phyloP scores from a whole-genome alignment of 2,113 vertebrate species.

The Platichthys stellatus region DNA sequence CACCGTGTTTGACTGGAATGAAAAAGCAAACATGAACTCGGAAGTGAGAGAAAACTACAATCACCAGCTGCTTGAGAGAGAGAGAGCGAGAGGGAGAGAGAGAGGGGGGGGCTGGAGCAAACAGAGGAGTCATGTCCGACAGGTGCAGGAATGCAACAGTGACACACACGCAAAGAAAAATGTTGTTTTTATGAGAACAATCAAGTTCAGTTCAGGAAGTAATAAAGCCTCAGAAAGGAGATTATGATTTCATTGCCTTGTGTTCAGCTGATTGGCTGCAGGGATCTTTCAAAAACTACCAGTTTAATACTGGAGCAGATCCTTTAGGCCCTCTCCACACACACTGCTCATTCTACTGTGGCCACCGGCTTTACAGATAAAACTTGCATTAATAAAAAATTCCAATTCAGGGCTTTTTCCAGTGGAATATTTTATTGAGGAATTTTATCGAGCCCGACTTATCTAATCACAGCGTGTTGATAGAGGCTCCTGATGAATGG shows the following conservation, averaged over 20 bases:
- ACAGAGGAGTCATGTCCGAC: slow-evolving; percentile 19
- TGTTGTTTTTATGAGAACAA: too few species aligned
- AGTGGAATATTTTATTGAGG: background rate
- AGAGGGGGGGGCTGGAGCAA: slow-evolving; percentile 17
- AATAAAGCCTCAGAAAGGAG: background rate
- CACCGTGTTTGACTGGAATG: slow-evolving; percentile 35
- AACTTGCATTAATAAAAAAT: background rate
- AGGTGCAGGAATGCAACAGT: slow-evolving; percentile 17
- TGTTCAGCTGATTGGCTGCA: too few species aligned
- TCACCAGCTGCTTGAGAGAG: slow-evolving; percentile 33
- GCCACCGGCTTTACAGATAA: background rate
- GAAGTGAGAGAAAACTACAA: slow-evolving; percentile 11
- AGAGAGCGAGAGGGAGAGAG: too few species aligned
- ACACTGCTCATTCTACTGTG: background rate
- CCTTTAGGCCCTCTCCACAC: too few species aligned
- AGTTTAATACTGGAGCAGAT: too few species aligned
- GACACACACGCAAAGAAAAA: background rate
- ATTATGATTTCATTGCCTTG: too few species aligned
- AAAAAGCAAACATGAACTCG: slow-evolving; percentile 44
- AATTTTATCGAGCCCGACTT: slow-evolving; percentile 39
- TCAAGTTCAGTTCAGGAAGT: background rate
- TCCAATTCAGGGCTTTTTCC: background rate
- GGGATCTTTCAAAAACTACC: too few species aligned
- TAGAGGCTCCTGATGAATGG: slow-evolving; percentile 3
- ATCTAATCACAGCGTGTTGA: slow-evolving; percentile 51